Conservation (phyloP, 2,113 vertebrate species). For the Prionailurus viverrinus region DNA sequence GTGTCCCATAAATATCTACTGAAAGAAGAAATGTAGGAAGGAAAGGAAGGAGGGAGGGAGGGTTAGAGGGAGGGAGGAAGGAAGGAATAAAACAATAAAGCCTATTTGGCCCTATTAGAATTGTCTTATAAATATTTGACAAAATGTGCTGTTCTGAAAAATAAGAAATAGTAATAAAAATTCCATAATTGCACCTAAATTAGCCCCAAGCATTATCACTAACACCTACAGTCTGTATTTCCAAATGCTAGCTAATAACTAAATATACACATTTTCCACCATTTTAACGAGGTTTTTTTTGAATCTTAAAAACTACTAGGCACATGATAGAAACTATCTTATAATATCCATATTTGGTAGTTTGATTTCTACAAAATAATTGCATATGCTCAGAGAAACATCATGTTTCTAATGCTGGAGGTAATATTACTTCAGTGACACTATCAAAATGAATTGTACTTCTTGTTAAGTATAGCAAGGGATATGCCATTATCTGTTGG, state of each 20-base stretch:
- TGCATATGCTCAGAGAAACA: conserved; percentile 56
- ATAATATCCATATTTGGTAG: conserved; percentile 36
- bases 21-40: not conserved
- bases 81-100: conserved; percentile 9
- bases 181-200: conserved; percentile 32
- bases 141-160: conserved; percentile 55
- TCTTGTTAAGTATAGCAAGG: conserved; percentile 56
- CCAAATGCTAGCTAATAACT: conserved; percentile 54
- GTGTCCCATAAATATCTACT: not conserved
- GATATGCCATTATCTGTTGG: conserved; percentile 19
- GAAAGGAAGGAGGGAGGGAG: not conserved
- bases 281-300: conserved; percentile 37
- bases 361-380: conserved; percentile 64
- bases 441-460: conserved; percentile 51
- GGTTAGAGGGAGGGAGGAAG: not conserved
- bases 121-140: conserved; percentile 5
- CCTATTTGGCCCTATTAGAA: not conserved
- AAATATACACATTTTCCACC: conserved; percentile 38
- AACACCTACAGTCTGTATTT: conserved; percentile 24
- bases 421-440: conserved; percentile 58
- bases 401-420: conserved; percentile 54
- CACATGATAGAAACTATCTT: conserved; percentile 11
- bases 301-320: conserved; percentile 57
- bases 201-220: not conserved
- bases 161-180: conserved; percentile 54